These are phyloP conservation scores for Sarcophaga subvicina DNA, from an alignment of 2,888 invertebrate genomes.

Conservation along the genomic window DNA sequence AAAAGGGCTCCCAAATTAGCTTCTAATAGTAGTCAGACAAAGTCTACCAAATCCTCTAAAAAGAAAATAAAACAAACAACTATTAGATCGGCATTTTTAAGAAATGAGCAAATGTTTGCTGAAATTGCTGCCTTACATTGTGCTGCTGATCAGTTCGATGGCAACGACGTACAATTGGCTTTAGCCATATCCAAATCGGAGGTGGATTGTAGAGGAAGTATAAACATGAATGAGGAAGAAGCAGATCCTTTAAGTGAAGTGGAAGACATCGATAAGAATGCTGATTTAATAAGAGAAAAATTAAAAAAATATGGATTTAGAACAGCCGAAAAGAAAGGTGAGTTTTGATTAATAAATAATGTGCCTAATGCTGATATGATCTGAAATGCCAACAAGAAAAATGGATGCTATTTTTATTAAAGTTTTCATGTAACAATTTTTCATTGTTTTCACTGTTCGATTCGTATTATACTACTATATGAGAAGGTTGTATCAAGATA, in stretches of 20 bases:
- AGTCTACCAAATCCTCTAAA: conserved; percentile 33
- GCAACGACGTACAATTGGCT: conserved; percentile 86
- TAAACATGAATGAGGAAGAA: conserved; percentile 62
- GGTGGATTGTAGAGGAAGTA: conserved; percentile 72
- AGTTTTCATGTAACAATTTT: too few relatives aligned
- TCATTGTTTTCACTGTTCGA: too few relatives aligned
- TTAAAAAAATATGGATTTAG: conserved; percentile 86
- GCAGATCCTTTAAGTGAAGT: conserved; percentile 55
- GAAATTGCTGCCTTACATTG: conserved; percentile 80
- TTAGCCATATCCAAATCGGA: conserved; percentile 86
- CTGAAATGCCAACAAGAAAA: too few relatives aligned
- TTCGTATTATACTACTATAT: too few relatives aligned
- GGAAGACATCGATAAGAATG: conserved; percentile 64
- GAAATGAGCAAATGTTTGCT: conserved; percentile 79
- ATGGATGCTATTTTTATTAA: too few relatives aligned
- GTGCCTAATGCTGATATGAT: too few relatives aligned
- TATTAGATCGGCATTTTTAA: conserved; percentile 78
- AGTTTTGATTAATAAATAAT: not conserved
- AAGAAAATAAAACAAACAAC: conserved; percentile 74
- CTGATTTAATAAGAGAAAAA: conserved; percentile 82
- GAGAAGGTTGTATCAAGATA: too few relatives aligned
- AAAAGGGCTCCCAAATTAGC: conserved; percentile 73
- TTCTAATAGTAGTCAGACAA: conserved; percentile 37
- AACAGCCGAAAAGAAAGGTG: conserved; percentile 76
- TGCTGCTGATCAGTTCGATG: conserved; percentile 83